phyloP scores from a whole-genome alignment of 2,113 vertebrate species.

The Mormyrus iriodes region DNA sequence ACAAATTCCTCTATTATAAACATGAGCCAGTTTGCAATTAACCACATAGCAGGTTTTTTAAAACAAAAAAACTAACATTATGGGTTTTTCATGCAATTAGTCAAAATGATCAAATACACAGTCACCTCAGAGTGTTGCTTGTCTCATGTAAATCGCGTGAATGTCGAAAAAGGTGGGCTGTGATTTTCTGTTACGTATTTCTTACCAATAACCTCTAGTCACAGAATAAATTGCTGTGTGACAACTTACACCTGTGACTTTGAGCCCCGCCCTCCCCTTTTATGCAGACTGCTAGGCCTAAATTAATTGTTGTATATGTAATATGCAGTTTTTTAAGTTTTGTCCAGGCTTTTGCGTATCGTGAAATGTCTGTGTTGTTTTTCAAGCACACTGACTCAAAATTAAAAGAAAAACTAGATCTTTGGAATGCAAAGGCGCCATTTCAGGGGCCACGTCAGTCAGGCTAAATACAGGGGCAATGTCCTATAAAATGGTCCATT shows the following conservation, averaged over 20 bases:
- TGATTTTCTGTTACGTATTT: background rate
- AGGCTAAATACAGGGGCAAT: background rate
- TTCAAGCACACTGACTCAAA: background rate
- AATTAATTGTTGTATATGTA: background rate
- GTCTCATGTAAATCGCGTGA: background rate
- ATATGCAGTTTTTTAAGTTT: background rate
- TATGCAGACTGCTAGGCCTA: background rate
- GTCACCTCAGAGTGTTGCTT: background rate
- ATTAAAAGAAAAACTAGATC: background rate
- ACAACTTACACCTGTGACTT: background rate
- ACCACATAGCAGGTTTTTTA: background rate
- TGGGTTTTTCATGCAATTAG: background rate
- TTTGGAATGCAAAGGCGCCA: background rate
- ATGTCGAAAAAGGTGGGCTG: background rate
- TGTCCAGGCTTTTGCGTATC: background rate
- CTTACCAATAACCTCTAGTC: background rate
- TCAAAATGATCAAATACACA: background rate
- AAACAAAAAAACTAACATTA: background rate
- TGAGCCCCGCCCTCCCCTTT: background rate
- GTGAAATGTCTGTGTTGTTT: background rate
- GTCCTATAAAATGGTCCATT: background rate
- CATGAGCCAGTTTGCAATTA: background rate
- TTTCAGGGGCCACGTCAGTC: background rate
- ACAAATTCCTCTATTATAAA: background rate
- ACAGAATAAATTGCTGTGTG: background rate